Base-by-base conservation (phyloP, 2,888 invertebrate species). In the Tineola bisselliella region DNA sequence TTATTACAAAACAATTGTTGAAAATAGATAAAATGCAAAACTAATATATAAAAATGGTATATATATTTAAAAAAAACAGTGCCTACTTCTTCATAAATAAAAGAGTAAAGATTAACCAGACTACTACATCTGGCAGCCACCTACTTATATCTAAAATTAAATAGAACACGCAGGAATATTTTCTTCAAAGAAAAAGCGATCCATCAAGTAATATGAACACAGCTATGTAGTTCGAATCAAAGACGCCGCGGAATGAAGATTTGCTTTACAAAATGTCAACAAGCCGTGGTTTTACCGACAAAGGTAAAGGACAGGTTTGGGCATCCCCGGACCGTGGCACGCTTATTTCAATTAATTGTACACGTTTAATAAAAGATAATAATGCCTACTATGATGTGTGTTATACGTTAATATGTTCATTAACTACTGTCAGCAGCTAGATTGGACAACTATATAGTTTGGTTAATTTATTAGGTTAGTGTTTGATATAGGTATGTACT, bases 241-340 rank as follows among this genome's bases (percentile, higher is more conserved):
- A 84, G 77, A 68, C 64, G 69, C 86, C 86, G 84, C 84, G 81
- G 86, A 74, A 82, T 79, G 86, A 83, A 76, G 81, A 80, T 84
- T 84, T 84, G 82, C 83, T 73, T 79, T 75, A 80, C 82, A 81
- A 84, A 84, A 86, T 84, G 86, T 86, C 84, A 84, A 76, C 81
- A 73, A 74, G 76, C 56, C n/a, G 38, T 58, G 18, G 18, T 64
- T 61, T 62, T 63, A 69, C 82, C 84, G 84, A 84, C 84, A 84
- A 84, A 84, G 81, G 57, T 54, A 60, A 43, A 31, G 60, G 31
- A 60, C 60, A 44, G 30, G 48, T 30, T 30, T 71, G 72, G 70
- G 76, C 70, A 77, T 78, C 66, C 66, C 70, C 63, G 73, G 75
- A 69, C 69, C 70, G 77, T 58, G 58, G 77, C 72, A 75, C 75